Percentiles rank a stretch among this genome's conserved stretches.
phyloP scores from a whole-genome alignment of 2,113 vertebrate species.

The Chloropsis hardwickii region DNA sequence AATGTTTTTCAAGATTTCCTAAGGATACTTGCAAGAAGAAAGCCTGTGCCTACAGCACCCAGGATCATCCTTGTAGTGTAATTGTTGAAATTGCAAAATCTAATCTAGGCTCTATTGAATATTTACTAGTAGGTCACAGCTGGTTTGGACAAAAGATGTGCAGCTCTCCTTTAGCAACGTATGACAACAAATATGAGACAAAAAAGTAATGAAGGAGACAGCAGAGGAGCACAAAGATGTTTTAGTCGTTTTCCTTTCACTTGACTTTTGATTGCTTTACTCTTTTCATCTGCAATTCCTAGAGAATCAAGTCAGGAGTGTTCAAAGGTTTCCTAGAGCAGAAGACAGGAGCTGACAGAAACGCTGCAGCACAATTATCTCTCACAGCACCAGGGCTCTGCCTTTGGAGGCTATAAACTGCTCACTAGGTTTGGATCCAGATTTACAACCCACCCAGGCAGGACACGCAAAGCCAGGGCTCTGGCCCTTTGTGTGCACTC shows the following conservation, averaged over 20 bases:
- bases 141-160: slow-evolving; percentile 15
- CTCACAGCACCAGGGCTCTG: neutral
- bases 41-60: neutral
- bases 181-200: neutral
- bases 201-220: neutral
- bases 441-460: neutral
- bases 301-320: neutral
- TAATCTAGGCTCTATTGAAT: slow-evolving; percentile 32
- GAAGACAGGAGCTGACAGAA: slow-evolving; percentile 9
- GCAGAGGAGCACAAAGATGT: neutral
- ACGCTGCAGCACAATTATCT: neutral
- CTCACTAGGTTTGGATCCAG: neutral
- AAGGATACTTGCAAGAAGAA: neutral
- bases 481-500: neutral
- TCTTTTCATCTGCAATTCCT: slow-evolving; percentile 10
- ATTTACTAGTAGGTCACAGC: slow-evolving; percentile 51
- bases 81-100: slow-evolving; percentile 12
- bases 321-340: slow-evolving; percentile 22
- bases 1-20: neutral
- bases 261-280: slow-evolving; percentile 12
- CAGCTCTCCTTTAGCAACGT: slow-evolving; percentile 6
- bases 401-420: neutral
- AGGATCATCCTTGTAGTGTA: neutral
- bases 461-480: neutral
- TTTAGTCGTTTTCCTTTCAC: neutral